Evolutionary conservation across 2,888 invertebrate genomes (phyloP).

Genomic region (Mythimna lalbum): DNA sequence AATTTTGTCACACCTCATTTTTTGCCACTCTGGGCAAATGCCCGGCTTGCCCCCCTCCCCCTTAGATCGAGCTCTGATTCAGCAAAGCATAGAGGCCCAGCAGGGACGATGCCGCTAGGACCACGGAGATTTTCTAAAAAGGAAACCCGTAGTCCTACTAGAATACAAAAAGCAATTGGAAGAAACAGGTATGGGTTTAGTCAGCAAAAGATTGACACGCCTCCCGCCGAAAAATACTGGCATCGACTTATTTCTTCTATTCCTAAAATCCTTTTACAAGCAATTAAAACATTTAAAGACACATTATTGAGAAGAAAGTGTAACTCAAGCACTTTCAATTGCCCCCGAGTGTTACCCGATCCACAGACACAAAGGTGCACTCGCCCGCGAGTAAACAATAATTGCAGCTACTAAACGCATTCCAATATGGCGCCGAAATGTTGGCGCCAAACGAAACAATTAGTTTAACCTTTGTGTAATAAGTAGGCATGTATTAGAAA

Average conservation of each 20-base stretch:
- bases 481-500: background rate
- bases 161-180: too few species aligned
- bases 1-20: too few species aligned
- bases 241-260: background rate
- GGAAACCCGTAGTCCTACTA: too few species aligned
- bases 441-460: conserved; percentile 54
- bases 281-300: conserved; percentile 25
- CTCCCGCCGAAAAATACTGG: too few species aligned
- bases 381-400: conserved; percentile 57
- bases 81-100: too few species aligned
- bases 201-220: too few species aligned
- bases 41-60: too few species aligned
- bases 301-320: conserved; percentile 57
- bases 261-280: background rate
- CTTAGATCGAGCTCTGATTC: too few species aligned
- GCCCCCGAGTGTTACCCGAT: conserved; percentile 52
- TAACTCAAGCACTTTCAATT: conserved; percentile 61
- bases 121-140: too few species aligned
- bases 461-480: conserved; percentile 23
- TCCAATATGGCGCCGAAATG: conserved; percentile 52
- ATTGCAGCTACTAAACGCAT: conserved; percentile 64
- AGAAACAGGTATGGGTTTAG: too few species aligned
- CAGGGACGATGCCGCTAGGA: too few species aligned
- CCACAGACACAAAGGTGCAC: conserved; percentile 53
- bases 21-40: too few species aligned